Evolutionary conservation across 53 echinoderm and acorn worm species (phyloP).

Genomic region (Paelopatides confundens): DNA sequence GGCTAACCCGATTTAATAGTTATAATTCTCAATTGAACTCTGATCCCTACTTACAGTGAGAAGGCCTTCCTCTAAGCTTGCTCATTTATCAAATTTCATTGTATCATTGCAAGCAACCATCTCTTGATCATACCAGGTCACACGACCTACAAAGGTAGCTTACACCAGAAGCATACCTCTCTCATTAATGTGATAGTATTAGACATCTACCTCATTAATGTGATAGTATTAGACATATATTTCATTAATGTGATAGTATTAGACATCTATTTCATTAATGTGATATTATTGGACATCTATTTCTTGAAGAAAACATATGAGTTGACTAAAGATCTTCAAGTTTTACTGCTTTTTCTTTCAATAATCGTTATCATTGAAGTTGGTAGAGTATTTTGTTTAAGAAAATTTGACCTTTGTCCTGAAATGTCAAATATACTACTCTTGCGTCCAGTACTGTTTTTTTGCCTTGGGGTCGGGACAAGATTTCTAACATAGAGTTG

Average conservation of each 20-base stretch:
- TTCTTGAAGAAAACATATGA: background rate
- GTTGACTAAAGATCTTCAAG: conserved; percentile 17
- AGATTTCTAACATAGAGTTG: conserved; percentile 64
- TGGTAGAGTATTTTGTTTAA: conserved; percentile 63
- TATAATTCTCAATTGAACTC: too few relatives aligned
- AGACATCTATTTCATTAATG: background rate
- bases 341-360: conserved; percentile 31
- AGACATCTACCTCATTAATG: background rate
- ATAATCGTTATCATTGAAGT: conserved; percentile 72
- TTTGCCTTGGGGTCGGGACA: background rate
- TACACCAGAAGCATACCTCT: too few relatives aligned
- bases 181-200: too few relatives aligned
- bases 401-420: conserved; percentile 20
- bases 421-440: conserved; percentile 16
- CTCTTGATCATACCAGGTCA: too few relatives aligned
- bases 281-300: background rate
- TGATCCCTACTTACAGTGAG: too few relatives aligned
- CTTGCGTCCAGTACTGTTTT: background rate
- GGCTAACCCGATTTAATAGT: too few relatives aligned
- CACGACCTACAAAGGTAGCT: too few relatives aligned
- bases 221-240: background rate
- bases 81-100: too few relatives aligned
- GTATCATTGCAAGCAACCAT: too few relatives aligned
- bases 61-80: too few relatives aligned
- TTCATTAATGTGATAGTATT: too few relatives aligned